phyloP scores from a whole-genome alignment of 2,113 vertebrate species.

The Corvus hawaiiensis region DNA sequence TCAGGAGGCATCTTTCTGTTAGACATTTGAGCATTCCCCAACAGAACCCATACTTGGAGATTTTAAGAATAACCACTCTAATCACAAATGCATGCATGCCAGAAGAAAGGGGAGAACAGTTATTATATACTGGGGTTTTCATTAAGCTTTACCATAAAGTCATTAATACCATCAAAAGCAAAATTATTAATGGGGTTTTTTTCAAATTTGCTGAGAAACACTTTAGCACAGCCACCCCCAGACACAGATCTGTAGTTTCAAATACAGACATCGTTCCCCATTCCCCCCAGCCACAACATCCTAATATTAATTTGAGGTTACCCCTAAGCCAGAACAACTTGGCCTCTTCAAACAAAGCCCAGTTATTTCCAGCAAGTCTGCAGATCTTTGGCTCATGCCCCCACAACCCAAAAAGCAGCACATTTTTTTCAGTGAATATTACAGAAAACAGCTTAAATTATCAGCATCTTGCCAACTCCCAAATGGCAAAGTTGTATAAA shows the following conservation, averaged over 20 bases:
- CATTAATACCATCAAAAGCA: background rate
- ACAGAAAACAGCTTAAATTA: background rate
- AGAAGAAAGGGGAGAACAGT: background rate
- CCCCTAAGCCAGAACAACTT: background rate
- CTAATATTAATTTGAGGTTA: background rate
- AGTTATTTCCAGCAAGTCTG: background rate
- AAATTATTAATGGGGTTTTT: background rate
- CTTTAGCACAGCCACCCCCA: background rate
- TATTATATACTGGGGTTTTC: background rate
- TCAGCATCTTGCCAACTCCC: background rate
- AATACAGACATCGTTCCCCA: background rate
- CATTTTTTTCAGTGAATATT: background rate
- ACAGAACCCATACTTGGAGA: background rate
- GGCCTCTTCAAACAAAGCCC: background rate
- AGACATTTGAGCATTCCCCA: background rate
- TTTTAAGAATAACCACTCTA: background rate
- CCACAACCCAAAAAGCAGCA: background rate
- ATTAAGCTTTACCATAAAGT: background rate
- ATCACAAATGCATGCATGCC: background rate
- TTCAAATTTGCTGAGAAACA: background rate
- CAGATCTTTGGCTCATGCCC: background rate
- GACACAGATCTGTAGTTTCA: background rate
- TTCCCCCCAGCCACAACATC: accelerated
- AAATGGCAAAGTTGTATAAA: background rate
- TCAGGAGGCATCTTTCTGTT: background rate